Evolutionary conservation across 2,797 vertebrate species (phyloP).

Genomic region (Sphenodon punctatus): DNA sequence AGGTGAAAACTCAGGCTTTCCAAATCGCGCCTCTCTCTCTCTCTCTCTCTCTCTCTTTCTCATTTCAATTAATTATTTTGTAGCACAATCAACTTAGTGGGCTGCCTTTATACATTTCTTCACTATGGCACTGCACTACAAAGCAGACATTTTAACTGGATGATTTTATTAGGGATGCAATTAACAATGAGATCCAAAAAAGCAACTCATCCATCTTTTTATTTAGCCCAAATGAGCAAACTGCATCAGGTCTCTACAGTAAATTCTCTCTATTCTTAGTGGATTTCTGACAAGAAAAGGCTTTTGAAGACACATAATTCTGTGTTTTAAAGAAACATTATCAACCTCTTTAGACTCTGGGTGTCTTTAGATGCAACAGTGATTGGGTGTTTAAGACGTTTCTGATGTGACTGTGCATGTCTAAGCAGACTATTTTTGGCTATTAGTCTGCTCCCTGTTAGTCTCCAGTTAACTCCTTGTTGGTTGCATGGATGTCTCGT

Average conservation of each 20-base stretch:
- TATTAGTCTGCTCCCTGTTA: too few species aligned
- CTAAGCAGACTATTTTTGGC: too few species aligned
- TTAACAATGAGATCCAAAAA: constrained; percentile 47
- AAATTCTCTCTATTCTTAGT: not conserved
- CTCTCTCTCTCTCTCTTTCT: constrained; percentile 14
- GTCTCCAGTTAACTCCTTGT: too few species aligned
- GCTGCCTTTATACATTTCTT: constrained; percentile 58
- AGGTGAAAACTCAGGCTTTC: not conserved
- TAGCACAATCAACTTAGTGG: constrained; percentile 51
- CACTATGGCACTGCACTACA: not conserved
- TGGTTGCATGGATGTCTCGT: too few species aligned
- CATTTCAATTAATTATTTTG: constrained; percentile 67
- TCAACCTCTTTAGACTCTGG: not conserved
- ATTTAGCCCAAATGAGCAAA: constrained; percentile 40
- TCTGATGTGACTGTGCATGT: too few species aligned
- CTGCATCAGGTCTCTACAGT: not conserved
- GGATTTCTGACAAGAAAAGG: not conserved
- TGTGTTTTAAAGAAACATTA: constrained; percentile 15
- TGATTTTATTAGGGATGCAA: constrained; percentile 65
- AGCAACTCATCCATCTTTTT: constrained; percentile 35
- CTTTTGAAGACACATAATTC: constrained; percentile 16
- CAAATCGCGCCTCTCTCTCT: not conserved
- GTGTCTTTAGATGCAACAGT: too few species aligned
- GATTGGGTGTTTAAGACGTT: too few species aligned
- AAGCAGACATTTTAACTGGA: constrained; percentile 59